Evolutionary conservation across 2,113 vertebrate species (phyloP).

Genomic region (Cebus imitator): DNA sequence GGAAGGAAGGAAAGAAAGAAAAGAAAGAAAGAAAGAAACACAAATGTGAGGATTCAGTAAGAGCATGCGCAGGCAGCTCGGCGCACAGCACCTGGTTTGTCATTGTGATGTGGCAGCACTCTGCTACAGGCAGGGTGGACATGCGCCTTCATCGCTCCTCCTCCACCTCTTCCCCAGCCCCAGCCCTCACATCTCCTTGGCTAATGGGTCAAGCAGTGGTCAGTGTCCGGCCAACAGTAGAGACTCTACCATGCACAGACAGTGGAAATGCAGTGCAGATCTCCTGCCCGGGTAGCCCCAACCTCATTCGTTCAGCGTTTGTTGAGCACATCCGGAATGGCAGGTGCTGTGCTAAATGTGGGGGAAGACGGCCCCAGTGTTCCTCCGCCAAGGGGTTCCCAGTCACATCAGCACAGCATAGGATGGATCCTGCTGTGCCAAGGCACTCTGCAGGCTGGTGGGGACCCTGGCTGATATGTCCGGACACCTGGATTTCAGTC

Average conservation of each 20-base stretch:
- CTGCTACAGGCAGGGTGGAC: accelerated
- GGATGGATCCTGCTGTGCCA: neutral
- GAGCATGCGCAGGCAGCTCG: neutral
- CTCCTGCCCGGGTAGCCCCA: neutral
- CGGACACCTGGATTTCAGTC: neutral
- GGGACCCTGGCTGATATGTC: neutral
- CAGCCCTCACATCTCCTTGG: neutral
- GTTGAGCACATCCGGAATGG: neutral
- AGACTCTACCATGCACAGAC: neutral
- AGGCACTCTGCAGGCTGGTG: neutral
- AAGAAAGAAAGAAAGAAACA: neutral
- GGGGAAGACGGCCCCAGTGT: no score
- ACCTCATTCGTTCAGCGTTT: neutral
- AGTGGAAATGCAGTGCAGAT: neutral
- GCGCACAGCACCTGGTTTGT: accelerated
- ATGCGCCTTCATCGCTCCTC: neutral
- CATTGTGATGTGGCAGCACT: accelerated
- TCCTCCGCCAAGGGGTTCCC: neutral
- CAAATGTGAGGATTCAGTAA: no score
- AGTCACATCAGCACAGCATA: neutral
- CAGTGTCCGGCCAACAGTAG: accelerated
- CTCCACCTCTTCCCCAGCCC: neutral
- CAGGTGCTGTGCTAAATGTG: neutral
- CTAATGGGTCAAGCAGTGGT: neutral
- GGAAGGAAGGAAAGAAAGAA: no score